Conservation (phyloP, 2,888 invertebrate species). For the Camponotus fellah region DNA sequence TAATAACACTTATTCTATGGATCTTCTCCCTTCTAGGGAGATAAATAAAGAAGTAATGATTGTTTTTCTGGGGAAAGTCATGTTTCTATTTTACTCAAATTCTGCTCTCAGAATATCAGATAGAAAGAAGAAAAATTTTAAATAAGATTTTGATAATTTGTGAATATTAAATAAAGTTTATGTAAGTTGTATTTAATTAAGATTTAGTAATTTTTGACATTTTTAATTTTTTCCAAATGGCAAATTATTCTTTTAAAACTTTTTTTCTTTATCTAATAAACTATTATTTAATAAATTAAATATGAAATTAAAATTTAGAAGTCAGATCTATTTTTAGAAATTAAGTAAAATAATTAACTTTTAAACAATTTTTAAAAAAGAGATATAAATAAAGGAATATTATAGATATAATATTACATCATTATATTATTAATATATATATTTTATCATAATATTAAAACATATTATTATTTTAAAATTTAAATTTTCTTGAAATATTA, state of each 20-base stretch:
- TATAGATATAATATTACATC: not conserved
- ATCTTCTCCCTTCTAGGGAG: not conserved
- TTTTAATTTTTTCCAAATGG: not conserved
- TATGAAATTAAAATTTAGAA: not conserved
- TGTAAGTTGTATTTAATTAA: not conserved
- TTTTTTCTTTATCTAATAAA: not conserved
- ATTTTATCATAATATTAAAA: not conserved
- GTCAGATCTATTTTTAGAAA: not conserved
- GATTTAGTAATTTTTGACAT: not conserved
- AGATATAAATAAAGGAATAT: not conserved
- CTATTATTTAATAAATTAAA: not conserved
- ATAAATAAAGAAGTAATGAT: not conserved
- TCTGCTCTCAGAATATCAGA: not conserved
- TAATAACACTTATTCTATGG: conserved; percentile 12
- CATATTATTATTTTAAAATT: not conserved
- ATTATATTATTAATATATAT: not conserved
- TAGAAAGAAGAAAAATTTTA: not conserved
- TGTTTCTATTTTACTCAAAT: not conserved
- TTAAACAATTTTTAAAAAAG: not conserved
- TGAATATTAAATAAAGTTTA: not conserved
- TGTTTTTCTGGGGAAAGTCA: not conserved
- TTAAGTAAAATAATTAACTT: conserved; percentile 9
- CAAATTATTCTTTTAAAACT: not conserved
- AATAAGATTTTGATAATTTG: not conserved
- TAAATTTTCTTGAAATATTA: not conserved